Percentiles rank a stretch among this genome's conserved stretches.
phyloP scores from a whole-genome alignment of 2,113 vertebrate species.

The Brachionichthys hirsutus region DNA sequence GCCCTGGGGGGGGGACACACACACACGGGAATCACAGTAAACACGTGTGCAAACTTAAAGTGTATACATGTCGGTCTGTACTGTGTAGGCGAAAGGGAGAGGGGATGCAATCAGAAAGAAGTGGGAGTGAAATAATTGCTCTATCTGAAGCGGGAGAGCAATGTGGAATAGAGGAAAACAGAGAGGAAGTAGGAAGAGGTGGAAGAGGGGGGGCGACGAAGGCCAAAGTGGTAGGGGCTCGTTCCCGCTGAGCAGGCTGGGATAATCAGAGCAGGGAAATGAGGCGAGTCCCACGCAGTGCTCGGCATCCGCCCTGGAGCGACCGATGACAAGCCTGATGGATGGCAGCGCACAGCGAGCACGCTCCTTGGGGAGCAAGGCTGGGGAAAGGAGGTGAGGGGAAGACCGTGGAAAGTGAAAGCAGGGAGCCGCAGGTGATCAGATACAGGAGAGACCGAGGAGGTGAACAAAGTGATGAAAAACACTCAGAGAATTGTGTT shows the following conservation, averaged over 20 bases:
- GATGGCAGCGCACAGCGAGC: slow-evolving; percentile 63
- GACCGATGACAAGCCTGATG: slow-evolving; percentile 75
- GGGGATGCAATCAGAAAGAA: slow-evolving; percentile 21
- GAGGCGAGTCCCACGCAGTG: slow-evolving; percentile 73
- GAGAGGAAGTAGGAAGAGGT: slow-evolving; percentile 27
- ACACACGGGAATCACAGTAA: neutral
- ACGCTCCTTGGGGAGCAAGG: slow-evolving; percentile 49
- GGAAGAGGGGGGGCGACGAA: slow-evolving; percentile 26
- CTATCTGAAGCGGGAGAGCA: slow-evolving; percentile 18
- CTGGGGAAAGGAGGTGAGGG: slow-evolving; percentile 18
- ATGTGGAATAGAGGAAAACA: slow-evolving; percentile 21
- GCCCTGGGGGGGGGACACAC: slow-evolving; percentile 4
- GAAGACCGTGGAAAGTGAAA: slow-evolving; percentile 14
- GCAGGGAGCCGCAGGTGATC: slow-evolving; percentile 59
- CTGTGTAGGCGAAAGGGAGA: slow-evolving; percentile 9
- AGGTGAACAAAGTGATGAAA: slow-evolving; percentile 14
- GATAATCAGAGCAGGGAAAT: slow-evolving; percentile 79
- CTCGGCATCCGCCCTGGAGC: slow-evolving; percentile 65
- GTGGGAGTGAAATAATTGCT: slow-evolving; percentile 22
- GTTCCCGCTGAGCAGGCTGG: slow-evolving; percentile 46
- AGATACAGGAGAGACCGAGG: neutral
- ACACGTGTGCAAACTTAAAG: slow-evolving; percentile 1
- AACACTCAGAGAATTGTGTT: too few relatives aligned
- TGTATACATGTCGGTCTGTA: neutral
- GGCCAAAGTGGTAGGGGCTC: slow-evolving; percentile 29